Base-by-base conservation (phyloP, 1,140 invertebrate species). In the Parasteatoda tepidariorum region DNA sequence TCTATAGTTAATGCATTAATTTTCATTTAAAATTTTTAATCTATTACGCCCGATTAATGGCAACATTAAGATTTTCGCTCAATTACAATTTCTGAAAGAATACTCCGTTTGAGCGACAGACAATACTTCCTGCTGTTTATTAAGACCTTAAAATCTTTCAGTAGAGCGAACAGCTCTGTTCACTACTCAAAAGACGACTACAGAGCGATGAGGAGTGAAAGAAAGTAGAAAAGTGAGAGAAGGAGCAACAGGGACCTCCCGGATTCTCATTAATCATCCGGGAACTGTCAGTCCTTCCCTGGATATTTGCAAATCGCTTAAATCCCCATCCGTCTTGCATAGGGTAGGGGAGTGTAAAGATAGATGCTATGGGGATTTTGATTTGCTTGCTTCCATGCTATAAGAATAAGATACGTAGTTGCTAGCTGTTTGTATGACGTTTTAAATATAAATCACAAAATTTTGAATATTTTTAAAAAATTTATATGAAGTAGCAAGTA, bases 231-330 rank as follows among this genome's bases (percentile, higher is more conserved):
- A 31, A 61, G 61, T n/a, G 76, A 57, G 62, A 75, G 48, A 79
- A 67, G 57, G 76, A 79, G 76, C 76, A 79, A 68, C 76, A 79
- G 76, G 62, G 64, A 41, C 73, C 31, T 75, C 73, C 70, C 34
- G 73, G 73, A 75, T 79, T 33, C 74, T 76, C 76, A 79, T 79
- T 79, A 79, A 79, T 79, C 76, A 79, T 79, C 76, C 41, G 76
- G 64, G 66, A 67, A 59, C 76, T 79, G 76, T 67, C 76, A 79
- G 76, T 34, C 30, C 54, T 75, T 41, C 57, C 62, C 76, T 57
- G 66, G 62, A 79, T 79, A 79, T 67, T 79, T 79, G 73, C 76
- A 68, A 79, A 79, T 67, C 76, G 76, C 76, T 79, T 79, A 79
- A 79, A 79, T 79, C 76, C 76, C 54, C 76, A 79, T 79, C 76